These are phyloP conservation scores for Sialia sialis DNA, from an alignment of 2,113 vertebrate genomes.

Conservation along the genomic window DNA sequence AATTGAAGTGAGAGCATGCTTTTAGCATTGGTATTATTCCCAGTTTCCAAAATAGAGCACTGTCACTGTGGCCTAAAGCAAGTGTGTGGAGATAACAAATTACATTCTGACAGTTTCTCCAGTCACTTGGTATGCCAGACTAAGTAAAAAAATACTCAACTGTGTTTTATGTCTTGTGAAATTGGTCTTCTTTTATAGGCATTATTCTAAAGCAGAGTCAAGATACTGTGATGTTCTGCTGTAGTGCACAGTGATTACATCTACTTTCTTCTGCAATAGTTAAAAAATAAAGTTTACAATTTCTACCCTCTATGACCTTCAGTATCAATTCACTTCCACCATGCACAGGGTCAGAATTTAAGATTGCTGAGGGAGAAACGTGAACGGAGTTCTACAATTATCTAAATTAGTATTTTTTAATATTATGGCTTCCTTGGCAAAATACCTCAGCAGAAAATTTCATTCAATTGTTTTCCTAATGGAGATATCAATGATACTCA, in stretches of 20 bases:
- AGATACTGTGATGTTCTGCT: not conserved
- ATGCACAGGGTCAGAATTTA: not conserved
- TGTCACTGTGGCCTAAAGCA: not conserved
- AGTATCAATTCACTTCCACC: not conserved
- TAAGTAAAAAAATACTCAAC: not conserved
- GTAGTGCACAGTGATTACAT: not conserved
- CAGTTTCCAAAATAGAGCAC: not conserved
- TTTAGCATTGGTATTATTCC: not conserved
- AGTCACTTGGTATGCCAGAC: not conserved
- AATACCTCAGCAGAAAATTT: not conserved
- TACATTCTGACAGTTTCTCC: not conserved
- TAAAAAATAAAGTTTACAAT: not conserved
- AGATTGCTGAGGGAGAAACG: not conserved
- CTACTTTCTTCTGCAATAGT: not conserved
- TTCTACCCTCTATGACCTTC: not conserved
- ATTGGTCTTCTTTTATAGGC: not conserved
- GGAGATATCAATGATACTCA: not conserved
- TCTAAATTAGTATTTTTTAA: not conserved
- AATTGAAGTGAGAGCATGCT: not conserved
- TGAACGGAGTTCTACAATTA: not conserved
- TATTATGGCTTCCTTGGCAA: not conserved
- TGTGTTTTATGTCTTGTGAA: not conserved
- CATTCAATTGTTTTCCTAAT: not conserved
- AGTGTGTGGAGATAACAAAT: not conserved
- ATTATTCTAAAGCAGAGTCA: constrained; percentile 4